Base-by-base conservation (phyloP, 1,140 invertebrate genomes). In the Eupristina koningsbergeri region DNA sequence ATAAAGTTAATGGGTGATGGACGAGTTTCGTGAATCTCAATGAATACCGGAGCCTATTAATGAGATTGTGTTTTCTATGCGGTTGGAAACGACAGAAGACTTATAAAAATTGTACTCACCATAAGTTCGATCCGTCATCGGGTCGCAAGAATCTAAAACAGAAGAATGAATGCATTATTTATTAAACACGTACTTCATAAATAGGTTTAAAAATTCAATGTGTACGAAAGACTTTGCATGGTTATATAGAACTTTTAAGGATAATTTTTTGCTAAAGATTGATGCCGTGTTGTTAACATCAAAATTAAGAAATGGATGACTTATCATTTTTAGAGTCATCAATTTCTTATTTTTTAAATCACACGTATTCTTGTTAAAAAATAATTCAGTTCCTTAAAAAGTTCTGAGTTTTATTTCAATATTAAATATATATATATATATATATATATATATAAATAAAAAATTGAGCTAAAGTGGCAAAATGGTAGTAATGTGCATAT, bases 61-160 rank as follows among this genome's bases (percentile, higher is more conserved):
- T 47, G 74, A 83, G 36, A 22, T 29, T n/a, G n/a, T 22, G 53
- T n/a, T n/a, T n/a, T n/a, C n/a, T n/a, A n/a, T n/a, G n/a, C n/a
- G n/a, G n/a, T n/a, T n/a, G n/a, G n/a, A n/a, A n/a, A n/a, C n/a
- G n/a, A n/a, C n/a, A n/a, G n/a, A n/a, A n/a, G n/a, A n/a, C n/a
- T n/a, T n/a, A n/a, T n/a, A n/a, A n/a, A n/a, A n/a, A n/a, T n/a
- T 69, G 22, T 84, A 91, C 90, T 91, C 87, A 91, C 91, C 89
- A 83, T 91, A 91, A 86, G 89, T 86, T 90, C 89, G 88, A 80
- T 90, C 90, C 69, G 87, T 88, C 85, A 90, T 84, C 29, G 88
- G 88, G 84, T 91, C 91, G 87, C 90, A 90, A 79, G 88, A 86
- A 83, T 91, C 90, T 91, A 89, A 15, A 91, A 91, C 90, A 91